These are phyloP conservation scores for Gymnarchus niloticus DNA, from an alignment of 2,113 vertebrate genomes.

Conservation along the genomic window DNA sequence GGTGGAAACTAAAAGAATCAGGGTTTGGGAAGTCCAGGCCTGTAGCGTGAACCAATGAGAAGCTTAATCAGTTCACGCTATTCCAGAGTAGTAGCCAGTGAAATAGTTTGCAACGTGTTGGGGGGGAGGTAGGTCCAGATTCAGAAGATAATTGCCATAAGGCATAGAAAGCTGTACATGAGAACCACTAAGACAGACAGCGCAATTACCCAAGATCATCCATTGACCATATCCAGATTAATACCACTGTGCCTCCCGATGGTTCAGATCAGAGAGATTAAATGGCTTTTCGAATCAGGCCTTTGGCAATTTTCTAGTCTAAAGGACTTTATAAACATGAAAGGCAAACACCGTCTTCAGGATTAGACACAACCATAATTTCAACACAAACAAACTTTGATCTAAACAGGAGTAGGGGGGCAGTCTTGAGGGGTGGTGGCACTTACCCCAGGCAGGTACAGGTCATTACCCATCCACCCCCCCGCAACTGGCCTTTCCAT, in stretches of 20 bases:
- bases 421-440: not conserved
- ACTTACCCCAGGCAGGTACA: not conserved
- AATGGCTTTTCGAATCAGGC: not conserved
- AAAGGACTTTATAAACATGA: not conserved
- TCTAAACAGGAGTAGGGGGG: not conserved
- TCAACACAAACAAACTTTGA: conserved; percentile 2
- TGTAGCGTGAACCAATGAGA: not conserved
- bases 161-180: not conserved
- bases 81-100: not conserved
- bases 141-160: not conserved
- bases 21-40: not conserved
- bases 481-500: not conserved
- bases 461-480: not conserved
- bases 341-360: not conserved
- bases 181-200: not conserved
- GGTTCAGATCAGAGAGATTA: not conserved
- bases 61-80: not conserved
- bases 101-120: not conserved
- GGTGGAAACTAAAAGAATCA: not conserved
- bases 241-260: not conserved
- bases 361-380: not conserved
- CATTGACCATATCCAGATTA: not conserved
- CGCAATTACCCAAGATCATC: not conserved
- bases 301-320: not conserved
- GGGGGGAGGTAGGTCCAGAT: not conserved